Base-by-base conservation (phyloP, 1,140 invertebrate genomes). In the Sarcophaga bullata region DNA sequence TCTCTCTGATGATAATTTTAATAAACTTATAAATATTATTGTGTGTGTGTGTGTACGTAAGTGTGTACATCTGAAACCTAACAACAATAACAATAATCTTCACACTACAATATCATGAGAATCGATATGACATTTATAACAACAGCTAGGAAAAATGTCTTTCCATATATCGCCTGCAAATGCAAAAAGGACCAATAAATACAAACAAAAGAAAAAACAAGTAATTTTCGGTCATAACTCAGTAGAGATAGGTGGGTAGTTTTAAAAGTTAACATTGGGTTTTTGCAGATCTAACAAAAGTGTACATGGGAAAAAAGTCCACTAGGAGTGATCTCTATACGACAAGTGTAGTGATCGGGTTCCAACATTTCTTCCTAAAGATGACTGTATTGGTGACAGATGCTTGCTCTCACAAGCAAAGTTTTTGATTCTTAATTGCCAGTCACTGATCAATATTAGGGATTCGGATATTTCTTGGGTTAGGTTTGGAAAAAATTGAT, bases 111-210 rank as follows among this genome's bases (percentile, higher is more conserved):
- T 72, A 72, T 37, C 50, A 52, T 52, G 10, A 19, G 50, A 48
- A 78, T n/a, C 75, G 52, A 50, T 48, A 78, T 78, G 75, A 78
- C n/a, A 78, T 52, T 78, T 78, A 50, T 49, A 52, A 52, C 48
- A 78, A 78, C 17, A 50, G 50, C 75, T 19, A 49, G 10, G 50
- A 73, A 13, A 78, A 50, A 25, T 17, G 62, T 8, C 62, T 68
- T 68, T 17, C 19, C 62, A 68, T 6, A 68, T 19, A 68, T n/a
- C 62, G 1, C 19, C 17, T 68, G n/a, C 54, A 58, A 58, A 68
- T 68, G 62, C 54, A 58, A 58, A 58, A n/a, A n/a, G 13, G 15
- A 58, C 13, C 13, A 37, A 37, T 37, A 37, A 37, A n/a, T 58
- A 58, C n/a, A n/a, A n/a, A n/a, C n/a, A n/a, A 13, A 5, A n/a